Conservation (phyloP, 2,113 vertebrate species). For the Oenanthe melanoleuca region DNA sequence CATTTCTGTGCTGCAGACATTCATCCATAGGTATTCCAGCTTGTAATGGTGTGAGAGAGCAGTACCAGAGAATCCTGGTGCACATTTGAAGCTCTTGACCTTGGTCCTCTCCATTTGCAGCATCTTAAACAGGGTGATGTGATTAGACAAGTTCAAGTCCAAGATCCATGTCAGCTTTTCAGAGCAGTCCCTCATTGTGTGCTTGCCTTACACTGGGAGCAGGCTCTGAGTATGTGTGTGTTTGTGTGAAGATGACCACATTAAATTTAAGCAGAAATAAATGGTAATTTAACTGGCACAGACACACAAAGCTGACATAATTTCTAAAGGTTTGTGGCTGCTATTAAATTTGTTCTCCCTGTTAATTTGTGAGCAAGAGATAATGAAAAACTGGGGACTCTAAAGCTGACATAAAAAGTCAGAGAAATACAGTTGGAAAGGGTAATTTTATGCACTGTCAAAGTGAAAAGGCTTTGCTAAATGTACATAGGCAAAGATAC, state of each 20-base stretch:
- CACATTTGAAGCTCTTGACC: neutral
- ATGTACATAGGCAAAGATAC: neutral
- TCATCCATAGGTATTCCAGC: accelerated
- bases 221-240: neutral
- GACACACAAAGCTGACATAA: slow-evolving; percentile 2
- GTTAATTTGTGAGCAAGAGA: slow-evolving; percentile 54
- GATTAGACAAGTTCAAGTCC: neutral
- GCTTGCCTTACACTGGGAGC: neutral
- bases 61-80: neutral
- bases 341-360: slow-evolving; percentile 53
- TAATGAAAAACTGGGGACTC: slow-evolving; percentile 42
- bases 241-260: slow-evolving; percentile 31
- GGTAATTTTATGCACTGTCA: slow-evolving; percentile 55
- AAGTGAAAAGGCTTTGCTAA: slow-evolving; percentile 49
- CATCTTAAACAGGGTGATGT: neutral
- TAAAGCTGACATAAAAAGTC: slow-evolving; percentile 7
- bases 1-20: accelerated
- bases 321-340: slow-evolving; percentile 46
- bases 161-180: neutral
- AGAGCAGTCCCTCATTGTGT: neutral
- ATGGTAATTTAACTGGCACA: slow-evolving; percentile 1
- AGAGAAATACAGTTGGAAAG: neutral
- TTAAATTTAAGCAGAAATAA: slow-evolving; percentile 43
- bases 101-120: neutral
- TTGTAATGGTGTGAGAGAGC: neutral